Conservation (phyloP, 2,888 invertebrate species). For the Biston stratarius region DNA sequence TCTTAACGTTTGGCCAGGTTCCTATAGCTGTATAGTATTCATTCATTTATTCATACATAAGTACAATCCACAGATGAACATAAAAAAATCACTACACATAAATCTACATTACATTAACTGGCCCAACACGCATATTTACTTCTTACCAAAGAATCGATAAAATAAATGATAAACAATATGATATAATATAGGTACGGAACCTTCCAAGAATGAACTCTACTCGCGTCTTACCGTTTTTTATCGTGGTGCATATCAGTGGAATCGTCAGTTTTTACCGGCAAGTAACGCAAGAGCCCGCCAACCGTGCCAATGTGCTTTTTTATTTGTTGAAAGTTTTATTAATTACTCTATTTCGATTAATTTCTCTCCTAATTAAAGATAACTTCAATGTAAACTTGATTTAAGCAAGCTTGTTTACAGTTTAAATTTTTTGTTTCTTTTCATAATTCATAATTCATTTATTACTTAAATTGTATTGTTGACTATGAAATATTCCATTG, state of each 20-base stretch:
- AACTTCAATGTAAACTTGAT: slow-evolving; percentile 43
- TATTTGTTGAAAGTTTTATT: slow-evolving; percentile 62
- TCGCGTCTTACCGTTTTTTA: slow-evolving; percentile 10
- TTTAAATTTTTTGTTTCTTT: not conserved
- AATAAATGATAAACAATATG: not conserved
- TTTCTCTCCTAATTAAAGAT: slow-evolving; percentile 54
- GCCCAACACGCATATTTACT: too few relatives aligned
- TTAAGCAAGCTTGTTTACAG: slow-evolving; percentile 11
- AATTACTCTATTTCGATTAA: slow-evolving; percentile 70
- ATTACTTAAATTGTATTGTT: too few relatives aligned
- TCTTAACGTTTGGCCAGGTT: too few relatives aligned
- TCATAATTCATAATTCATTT: too few relatives aligned
- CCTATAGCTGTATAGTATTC: too few relatives aligned
- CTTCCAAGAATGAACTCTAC: not conserved
- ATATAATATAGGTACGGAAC: not conserved
- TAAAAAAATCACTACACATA: too few relatives aligned
- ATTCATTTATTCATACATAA: too few relatives aligned
- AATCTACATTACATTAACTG: too few relatives aligned
- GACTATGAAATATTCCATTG: too few relatives aligned
- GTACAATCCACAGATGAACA: too few relatives aligned
- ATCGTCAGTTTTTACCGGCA: slow-evolving; percentile 52
- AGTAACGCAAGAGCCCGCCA: slow-evolving; percentile 37
- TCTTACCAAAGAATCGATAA: not conserved
- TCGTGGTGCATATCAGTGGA: slow-evolving; percentile 52
- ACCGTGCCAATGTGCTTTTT: slow-evolving; percentile 51